Percentiles rank a stretch among this genome's conserved stretches.
Conservation (phyloP, 2,113 vertebrate genomes). For the Pitta sordida region DNA sequence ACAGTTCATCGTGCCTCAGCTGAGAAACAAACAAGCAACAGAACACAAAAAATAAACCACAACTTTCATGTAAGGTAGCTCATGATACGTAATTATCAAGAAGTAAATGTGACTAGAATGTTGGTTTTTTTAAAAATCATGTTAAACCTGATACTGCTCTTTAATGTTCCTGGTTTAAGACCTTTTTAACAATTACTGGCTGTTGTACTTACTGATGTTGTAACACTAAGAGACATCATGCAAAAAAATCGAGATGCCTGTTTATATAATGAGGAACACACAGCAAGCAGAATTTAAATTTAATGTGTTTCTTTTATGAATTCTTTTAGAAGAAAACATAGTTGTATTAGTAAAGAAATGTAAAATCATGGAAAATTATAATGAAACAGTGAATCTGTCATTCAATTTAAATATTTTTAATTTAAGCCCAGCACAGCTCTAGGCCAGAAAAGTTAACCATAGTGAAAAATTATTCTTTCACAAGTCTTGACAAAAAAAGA, state of each 20-base stretch:
- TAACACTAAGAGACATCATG: neutral
- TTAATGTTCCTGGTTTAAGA: neutral
- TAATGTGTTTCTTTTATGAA: neutral
- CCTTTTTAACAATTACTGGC: neutral
- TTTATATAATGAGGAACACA: neutral
- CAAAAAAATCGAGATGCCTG: neutral
- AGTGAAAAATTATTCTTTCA: neutral
- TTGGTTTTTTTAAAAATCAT: neutral
- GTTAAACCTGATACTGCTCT: neutral
- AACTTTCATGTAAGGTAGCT: neutral
- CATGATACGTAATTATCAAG: neutral
- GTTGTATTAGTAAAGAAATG: neutral
- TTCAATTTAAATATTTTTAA: neutral
- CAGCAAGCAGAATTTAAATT: neutral
- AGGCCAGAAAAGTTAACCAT: neutral
- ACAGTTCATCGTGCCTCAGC: neutral
- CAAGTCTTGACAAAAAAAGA: neutral
- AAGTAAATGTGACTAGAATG: neutral
- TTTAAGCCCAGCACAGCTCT: neutral
- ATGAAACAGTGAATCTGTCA: neutral
- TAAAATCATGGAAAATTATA: neutral
- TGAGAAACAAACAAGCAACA: neutral
- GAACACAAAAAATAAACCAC: constrained; percentile 3
- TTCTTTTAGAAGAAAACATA: neutral
- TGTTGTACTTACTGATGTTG: neutral